Conservation (phyloP, 2,888 invertebrate genomes). For the Chrysomela aeneicollis region DNA sequence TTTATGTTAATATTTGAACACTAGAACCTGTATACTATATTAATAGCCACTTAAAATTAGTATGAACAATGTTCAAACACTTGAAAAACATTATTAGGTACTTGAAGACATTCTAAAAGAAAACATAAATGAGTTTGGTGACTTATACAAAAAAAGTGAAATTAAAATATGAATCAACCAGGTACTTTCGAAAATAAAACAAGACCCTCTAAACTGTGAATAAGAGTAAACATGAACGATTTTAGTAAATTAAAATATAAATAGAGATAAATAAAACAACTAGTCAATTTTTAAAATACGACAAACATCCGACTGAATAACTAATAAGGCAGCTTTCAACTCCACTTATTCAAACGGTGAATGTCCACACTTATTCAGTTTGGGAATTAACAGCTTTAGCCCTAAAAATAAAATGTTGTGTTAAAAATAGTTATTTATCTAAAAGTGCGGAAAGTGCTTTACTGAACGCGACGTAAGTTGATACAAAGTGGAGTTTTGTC, state of each 20-base stretch:
- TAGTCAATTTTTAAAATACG: constrained; percentile 7
- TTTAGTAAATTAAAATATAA: background rate
- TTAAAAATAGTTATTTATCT: constrained; percentile 13
- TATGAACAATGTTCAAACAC: background rate
- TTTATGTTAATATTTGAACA: background rate
- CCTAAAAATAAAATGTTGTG: constrained; percentile 2
- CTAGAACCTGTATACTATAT: background rate
- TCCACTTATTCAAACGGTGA: too few species aligned
- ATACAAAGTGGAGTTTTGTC: constrained; percentile 7
- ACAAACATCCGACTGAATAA: background rate
- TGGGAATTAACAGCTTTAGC: constrained; percentile 14
- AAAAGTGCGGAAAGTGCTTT: constrained; percentile 6
- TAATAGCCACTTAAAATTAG: background rate
- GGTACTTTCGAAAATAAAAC: too few species aligned
- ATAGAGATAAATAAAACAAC: constrained; percentile 9
- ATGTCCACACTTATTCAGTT: too few species aligned
- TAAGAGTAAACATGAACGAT: background rate
- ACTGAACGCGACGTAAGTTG: background rate
- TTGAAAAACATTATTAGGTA: background rate
- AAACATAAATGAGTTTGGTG: too few species aligned
- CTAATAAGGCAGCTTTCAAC: constrained; percentile 6
- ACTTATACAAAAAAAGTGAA: too few species aligned
- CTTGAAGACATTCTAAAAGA: background rate
- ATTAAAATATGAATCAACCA: too few species aligned
- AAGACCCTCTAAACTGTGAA: too few species aligned